Conservation (phyloP, 2,797 vertebrate species). For the Naso thynnoides region DNA sequence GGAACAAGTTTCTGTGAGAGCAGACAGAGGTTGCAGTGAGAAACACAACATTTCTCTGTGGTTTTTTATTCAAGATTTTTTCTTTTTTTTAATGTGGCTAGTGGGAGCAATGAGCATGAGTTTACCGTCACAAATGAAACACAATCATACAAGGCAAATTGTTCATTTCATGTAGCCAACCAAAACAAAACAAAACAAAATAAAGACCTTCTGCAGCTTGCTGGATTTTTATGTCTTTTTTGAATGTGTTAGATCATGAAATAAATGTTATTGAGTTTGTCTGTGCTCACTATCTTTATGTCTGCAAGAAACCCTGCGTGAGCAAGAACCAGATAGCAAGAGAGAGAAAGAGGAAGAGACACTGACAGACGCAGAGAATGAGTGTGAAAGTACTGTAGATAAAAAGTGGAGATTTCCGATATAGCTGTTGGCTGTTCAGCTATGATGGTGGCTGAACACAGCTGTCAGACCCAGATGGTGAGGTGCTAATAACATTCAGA, state of each 20-base stretch:
- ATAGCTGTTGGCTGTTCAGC: slow-evolving; percentile 75
- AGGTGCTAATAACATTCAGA: slow-evolving; percentile 84
- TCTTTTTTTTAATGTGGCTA: slow-evolving; percentile 32
- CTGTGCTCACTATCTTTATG: slow-evolving; percentile 30
- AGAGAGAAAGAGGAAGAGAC: slow-evolving; percentile 36
- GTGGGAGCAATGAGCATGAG: slow-evolving; percentile 45
- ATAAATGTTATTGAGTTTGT: slow-evolving; percentile 28
- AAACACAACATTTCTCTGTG: slow-evolving; percentile 65
- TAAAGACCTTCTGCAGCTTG: slow-evolving; percentile 18
- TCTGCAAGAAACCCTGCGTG: slow-evolving; percentile 45
- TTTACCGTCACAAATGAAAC: slow-evolving; percentile 51
- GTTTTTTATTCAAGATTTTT: slow-evolving; percentile 65
- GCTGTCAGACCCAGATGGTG: slow-evolving; percentile 83
- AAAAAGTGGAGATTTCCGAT: slow-evolving; percentile 71
- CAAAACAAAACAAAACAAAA: slow-evolving; percentile 8
- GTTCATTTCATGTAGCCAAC: slow-evolving; percentile 19
- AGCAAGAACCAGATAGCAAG: slow-evolving; percentile 37
- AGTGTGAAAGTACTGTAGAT: slow-evolving; percentile 61
- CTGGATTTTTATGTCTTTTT: slow-evolving; percentile 2
- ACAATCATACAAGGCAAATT: slow-evolving; percentile 28
- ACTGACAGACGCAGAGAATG: slow-evolving; percentile 39
- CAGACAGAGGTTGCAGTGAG: slow-evolving; percentile 52
- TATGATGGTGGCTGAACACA: slow-evolving; percentile 80
- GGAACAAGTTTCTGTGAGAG: slow-evolving; percentile 43
- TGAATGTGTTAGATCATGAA: slow-evolving; percentile 25